phyloP scores from a whole-genome alignment of 2,797 vertebrate species.

The Phoeniculus purpureus region DNA sequence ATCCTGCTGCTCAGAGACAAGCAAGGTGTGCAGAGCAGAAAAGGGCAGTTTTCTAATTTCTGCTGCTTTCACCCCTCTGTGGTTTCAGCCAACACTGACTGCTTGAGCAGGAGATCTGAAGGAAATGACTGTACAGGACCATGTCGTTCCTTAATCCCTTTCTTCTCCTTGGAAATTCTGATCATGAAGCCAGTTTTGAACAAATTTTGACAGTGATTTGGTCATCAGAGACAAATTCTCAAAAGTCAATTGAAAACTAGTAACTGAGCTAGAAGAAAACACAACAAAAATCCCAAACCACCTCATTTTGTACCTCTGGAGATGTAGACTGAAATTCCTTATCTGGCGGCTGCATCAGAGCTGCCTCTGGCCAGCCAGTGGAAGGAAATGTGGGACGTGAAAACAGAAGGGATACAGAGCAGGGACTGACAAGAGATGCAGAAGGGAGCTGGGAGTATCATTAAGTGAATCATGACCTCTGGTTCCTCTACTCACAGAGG shows the following conservation, averaged over 20 bases:
- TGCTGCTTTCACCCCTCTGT: not conserved
- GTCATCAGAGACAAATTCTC: not conserved
- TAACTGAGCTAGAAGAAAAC: not conserved
- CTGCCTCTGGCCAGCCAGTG: fast-evolving
- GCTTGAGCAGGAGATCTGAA: not conserved
- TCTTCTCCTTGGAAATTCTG: not conserved
- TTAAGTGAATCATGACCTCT: not conserved
- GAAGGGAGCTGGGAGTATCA: not conserved
- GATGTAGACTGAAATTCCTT: not conserved
- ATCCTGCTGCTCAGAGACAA: not conserved
- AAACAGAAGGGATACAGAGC: not conserved
- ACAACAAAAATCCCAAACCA: not conserved
- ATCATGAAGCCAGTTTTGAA: not conserved
- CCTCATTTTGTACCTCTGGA: not conserved
- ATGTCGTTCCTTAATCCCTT: not conserved
- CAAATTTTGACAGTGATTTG: not conserved
- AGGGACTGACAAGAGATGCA: not conserved
- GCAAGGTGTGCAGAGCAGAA: not conserved
- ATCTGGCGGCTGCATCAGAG: not conserved
- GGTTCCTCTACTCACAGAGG: not conserved
- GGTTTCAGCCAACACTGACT: not conserved
- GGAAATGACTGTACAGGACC: not conserved
- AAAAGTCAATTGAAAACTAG: not conserved
- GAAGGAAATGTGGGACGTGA: not conserved
- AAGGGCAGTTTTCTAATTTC: not conserved